Base-by-base conservation (phyloP, 2,113 vertebrate species). In the Oophaga pumilio region DNA sequence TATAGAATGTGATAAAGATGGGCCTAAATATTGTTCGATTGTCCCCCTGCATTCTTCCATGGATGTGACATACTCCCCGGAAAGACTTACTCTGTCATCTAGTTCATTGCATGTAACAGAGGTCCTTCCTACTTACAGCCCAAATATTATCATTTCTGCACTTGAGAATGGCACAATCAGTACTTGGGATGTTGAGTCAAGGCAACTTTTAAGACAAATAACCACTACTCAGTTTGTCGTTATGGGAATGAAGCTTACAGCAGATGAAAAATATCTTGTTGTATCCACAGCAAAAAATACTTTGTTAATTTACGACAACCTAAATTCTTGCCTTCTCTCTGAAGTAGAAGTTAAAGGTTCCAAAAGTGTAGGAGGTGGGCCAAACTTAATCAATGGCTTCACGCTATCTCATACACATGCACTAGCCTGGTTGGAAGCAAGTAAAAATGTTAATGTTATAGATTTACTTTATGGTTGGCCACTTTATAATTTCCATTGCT, bases 211-310 rank as follows among this genome's bases (percentile, higher is more conserved):
- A 59, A 94, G 97, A 91, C 98, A 99, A 89, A 99, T 99, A 53
- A 98, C 98, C 86, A 99, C 97, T 17, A 92, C 98, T 86, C 96
- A 94, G 0, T 98, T 97, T 5, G 97, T 99, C 79, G 97, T 99
- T 85, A 93, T 99, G 84, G 97, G 97, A 83, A 98, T 99, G 93
- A 96, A 96, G 86, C 95, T 99, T 87, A 96, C 94, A 53, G 94
- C 91, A 9, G 97, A 99, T 49, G 98, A 99, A 87, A 99, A 99
- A 89, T 99, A 99, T 85, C 95, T 99, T 8, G 96, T 99, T 28
- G 98, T 99, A 86, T 97, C 98, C 53, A 99, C 98, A 50, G 98
- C 97, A 80, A 99, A 99, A 89, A 99, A 99, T 91, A 99, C 98
- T 12, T 93, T 99, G 87, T 91, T 99, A 88, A 95, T 99, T 89